Evolutionary conservation across 2,113 vertebrate genomes (phyloP).

Genomic region (Perca schrenkii): DNA sequence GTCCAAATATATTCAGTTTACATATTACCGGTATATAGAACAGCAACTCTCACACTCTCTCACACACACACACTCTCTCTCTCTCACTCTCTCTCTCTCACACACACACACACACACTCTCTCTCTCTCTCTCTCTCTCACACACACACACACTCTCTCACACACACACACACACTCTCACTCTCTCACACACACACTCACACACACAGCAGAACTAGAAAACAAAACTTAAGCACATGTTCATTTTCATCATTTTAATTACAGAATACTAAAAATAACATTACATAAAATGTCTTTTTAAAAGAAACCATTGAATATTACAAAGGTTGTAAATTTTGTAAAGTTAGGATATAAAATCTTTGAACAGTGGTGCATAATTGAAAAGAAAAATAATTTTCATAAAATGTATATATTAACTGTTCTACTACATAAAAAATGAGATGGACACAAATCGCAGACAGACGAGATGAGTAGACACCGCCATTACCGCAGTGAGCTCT

Average conservation of each 20-base stretch:
- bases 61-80: too few relatives aligned
- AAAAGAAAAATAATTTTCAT: constrained; percentile 84
- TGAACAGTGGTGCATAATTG: constrained; percentile 86
- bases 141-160: too few relatives aligned
- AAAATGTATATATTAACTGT: constrained; percentile 86
- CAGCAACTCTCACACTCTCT: too few relatives aligned
- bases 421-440: constrained; percentile 83
- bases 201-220: not conserved
- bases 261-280: constrained; percentile 88
- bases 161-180: too few relatives aligned
- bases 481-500: constrained; percentile 75
- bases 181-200: too few relatives aligned
- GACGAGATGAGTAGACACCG: constrained; percentile 77
- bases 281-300: constrained; percentile 86
- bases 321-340: constrained; percentile 87
- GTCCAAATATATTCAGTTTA: not conserved
- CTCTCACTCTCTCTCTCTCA: too few relatives aligned
- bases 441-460: constrained; percentile 81
- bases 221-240: not conserved
- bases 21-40: too few relatives aligned
- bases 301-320: constrained; percentile 87
- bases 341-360: constrained; percentile 88
- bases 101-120: too few relatives aligned
- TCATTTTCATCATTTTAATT: constrained; percentile 84
- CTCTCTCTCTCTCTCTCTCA: too few relatives aligned